Base-by-base conservation (phyloP, 2,113 vertebrate species). In the Acrocephalus arundinaceus region DNA sequence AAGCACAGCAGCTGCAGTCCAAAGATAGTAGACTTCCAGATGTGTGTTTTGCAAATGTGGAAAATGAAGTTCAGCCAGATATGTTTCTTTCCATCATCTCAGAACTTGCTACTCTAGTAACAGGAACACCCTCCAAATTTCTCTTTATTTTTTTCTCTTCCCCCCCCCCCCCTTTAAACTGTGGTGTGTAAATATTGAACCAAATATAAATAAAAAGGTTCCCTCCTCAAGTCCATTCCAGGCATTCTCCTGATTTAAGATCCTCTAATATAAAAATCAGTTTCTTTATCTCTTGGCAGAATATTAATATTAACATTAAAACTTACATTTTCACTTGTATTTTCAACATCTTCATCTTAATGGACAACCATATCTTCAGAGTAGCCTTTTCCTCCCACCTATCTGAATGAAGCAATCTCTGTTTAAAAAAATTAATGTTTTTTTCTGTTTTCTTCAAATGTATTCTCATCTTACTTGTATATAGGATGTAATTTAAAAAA, bases 31-130 rank as follows among this genome's bases (percentile, higher is more conserved):
- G 91, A 96, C 85, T 95, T 87, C 54, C 52, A 68, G 93, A 70
- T 96, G 77, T 96, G 70, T 97, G 48, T 86, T 96, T 95, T 94
- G 89, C 89, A 85, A 94, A 85, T 72, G 77, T 92, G 46, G 67
- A 76, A 92, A 81, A 67, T 93, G 72, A 83, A 87, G 66, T 95
- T 72, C 65, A 79, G 51, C 85, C 93, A 48, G 91, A 85, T 79
- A 86, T 86, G 37, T 95, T 97, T 94, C 89, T 90, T 90, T 94
- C 41, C 30, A 51, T 93, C 90, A 78, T 52, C 94, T 75, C n/a
- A 87, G 48, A 93, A 90, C 59, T 79, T 96, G 39, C 54, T 94
- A 39, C 49, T 79, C 25, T 39, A 79, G 19, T 73, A 81, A 58
- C 3, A 27, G 43, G 79, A 95, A 81, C 37, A 91, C 28, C 27